Percentiles rank a stretch among this genome's conserved stretches.
These are phyloP conservation scores for Labeo catla DNA, from an alignment of 2,113 vertebrate genomes.

Conservation along the genomic window DNA sequence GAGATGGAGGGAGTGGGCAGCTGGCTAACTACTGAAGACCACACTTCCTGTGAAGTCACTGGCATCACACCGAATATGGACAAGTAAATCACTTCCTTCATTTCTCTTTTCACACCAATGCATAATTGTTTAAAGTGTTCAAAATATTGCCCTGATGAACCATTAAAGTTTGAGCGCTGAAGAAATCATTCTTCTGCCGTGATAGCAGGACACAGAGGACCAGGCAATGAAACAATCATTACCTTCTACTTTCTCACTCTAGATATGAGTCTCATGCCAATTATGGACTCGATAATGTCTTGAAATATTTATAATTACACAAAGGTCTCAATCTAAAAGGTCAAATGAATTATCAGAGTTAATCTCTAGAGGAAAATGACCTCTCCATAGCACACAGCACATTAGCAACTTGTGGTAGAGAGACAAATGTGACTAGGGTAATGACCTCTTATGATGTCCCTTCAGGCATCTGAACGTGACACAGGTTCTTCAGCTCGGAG, in stretches of 20 bases:
- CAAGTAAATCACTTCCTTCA: constrained; percentile 70
- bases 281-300: constrained; percentile 27
- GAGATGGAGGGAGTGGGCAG: constrained; percentile 84
- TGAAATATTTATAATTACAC: constrained; percentile 41
- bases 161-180: neutral
- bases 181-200: neutral
- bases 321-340: constrained; percentile 42
- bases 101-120: neutral
- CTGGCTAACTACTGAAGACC: constrained; percentile 82
- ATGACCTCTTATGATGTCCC: constrained; percentile 53
- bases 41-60: constrained; percentile 79
- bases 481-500: constrained; percentile 86
- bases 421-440: neutral
- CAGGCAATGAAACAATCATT: constrained; percentile 11
- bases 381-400: constrained; percentile 12
- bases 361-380: constrained; percentile 34
- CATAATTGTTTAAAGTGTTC: constrained; percentile 1
- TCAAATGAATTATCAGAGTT: constrained; percentile 35
- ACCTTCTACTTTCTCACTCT: neutral
- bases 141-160: neutral
- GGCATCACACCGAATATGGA: constrained; percentile 77
- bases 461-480: constrained; percentile 81
- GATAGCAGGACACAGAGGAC: neutral
- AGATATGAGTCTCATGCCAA: constrained; percentile 44
- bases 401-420: constrained; percentile 2